Conservation (phyloP, 2,888 invertebrate species). For the Phyllotreta cruciferae region DNA sequence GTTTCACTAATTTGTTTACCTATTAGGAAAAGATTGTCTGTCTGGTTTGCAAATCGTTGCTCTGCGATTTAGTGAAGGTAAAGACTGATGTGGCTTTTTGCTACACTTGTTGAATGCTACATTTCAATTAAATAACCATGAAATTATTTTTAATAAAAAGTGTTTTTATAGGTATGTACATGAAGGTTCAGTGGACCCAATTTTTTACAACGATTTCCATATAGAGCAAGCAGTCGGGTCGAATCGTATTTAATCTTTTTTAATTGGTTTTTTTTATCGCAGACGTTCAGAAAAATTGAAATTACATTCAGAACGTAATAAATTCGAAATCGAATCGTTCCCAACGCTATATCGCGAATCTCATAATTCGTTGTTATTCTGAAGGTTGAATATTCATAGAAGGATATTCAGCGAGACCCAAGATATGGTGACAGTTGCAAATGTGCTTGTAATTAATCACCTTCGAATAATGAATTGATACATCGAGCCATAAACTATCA, state of each 20-base stretch:
- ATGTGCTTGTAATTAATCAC: constrained; percentile 35
- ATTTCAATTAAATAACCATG: too few species aligned
- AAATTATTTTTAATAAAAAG: too few species aligned
- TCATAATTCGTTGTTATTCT: constrained; percentile 33
- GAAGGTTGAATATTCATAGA: constrained; percentile 28
- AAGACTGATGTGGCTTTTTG: too few species aligned
- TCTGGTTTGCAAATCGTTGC: constrained; percentile 17
- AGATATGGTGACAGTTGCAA: constrained; percentile 30
- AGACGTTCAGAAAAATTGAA: not conserved
- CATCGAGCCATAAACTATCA: constrained; percentile 15
- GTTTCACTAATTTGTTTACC: constrained; percentile 30
- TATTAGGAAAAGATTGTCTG: constrained; percentile 19
- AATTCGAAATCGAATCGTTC: constrained; percentile 14
- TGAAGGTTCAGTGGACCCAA: too few species aligned
- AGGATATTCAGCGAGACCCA: constrained; percentile 19
- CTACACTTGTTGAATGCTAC: too few species aligned
- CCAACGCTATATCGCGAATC: constrained; percentile 30
- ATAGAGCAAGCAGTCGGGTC: constrained; percentile 6
- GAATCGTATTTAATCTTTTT: not conserved
- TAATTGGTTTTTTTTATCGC: constrained; percentile 5
- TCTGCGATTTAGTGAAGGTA: too few species aligned
- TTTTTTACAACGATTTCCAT: not conserved
- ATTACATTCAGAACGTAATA: constrained; percentile 17
- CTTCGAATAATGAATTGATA: constrained; percentile 37
- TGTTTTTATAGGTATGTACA: too few species aligned